Evolutionary conservation across 2,888 invertebrate genomes (phyloP), one percentile per base, ranked within the genome.

Genomic region (Macrosiphum euphorbiae): DNA sequence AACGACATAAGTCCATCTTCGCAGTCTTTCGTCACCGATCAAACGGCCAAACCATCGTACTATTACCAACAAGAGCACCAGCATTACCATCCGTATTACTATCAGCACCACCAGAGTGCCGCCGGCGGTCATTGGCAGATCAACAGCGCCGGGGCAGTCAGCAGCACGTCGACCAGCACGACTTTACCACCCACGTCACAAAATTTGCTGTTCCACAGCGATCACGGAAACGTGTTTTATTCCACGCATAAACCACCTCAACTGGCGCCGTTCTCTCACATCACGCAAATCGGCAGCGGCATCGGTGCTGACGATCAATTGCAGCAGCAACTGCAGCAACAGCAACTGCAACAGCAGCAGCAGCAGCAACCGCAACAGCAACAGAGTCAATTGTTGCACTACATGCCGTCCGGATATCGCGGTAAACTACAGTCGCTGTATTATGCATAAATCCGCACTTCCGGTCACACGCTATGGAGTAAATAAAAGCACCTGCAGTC

Each of bases 51-150:
- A 84, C 93, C 93, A 10, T 90, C 93, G 20, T 93, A 90, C 50
- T 93, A 93, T 85, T 93, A 58, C 28, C 93, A 93, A 50, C 93
- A 93, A 47, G 89, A 93, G 28, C 93, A 93, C 55, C 93, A 93
- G 10, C 93, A 93, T 58, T 92, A 92, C n/a, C 92, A 92, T n/a
- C 92, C 92, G 11, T 92, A 92, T 44, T 92, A 88, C 41, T 88
- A 88, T 55, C 88, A 92, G 35, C 87, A 61, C 13, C 92, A 50
- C 0, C 86, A 61, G 3, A 16, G 13, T n/a, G 47, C 7, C 35
- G n/a, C 28, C 28, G 84, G 52, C 3, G 78, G 26, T 24, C 61
- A 90, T n/a, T 90, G 90, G 90, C 90, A 90, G 67, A 11, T 61
- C 26, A 90, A 50, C 78, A 58, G 89, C 28, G 28, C 1, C 58